Base-by-base conservation (phyloP, 1,140 invertebrate species). In the Zeugodacus cucurbitae region DNA sequence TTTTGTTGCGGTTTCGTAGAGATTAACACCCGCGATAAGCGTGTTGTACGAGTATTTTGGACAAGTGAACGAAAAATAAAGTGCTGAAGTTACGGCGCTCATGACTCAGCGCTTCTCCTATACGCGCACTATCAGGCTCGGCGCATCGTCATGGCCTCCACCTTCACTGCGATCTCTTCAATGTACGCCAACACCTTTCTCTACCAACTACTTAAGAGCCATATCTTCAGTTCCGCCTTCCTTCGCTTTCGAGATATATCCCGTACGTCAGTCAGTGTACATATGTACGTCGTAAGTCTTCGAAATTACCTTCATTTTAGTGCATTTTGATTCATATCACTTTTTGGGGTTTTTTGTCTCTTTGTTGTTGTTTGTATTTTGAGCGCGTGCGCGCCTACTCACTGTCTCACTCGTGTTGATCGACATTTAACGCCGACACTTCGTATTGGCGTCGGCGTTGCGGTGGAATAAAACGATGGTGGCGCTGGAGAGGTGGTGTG, bases 341-440 rank as follows among this genome's bases (percentile, higher is more conserved):
- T 82, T 29, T 41, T 14, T 82, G n/a, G n/a, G n/a, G 41, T 54
- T 29, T 37, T 54, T 48, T 44, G 34, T n/a, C 26, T 29, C 6
- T 54, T 48, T 44, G 34, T 48, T 82, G 7, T 82, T 82, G 41
- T 82, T 37, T n/a, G 26, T 82, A 48, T 82, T 48, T 82, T 82
- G 26, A 82, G 74, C 41, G 74, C 74, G 74, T 82, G 74, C 74
- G 74, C 74, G 74, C 74, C 74, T 82, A 82, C 74, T 82, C 74
- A 8, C 26, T 62, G 41, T 54, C 48, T 54, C 48, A 54, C 74
- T 82, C 48, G 44, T 48, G 44, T 34, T 29, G 74, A 48, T 82
- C 74, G 74, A 82, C 74, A 82, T 82, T 82, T 82, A 82, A 82
- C 74, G 74, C 74, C 74, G 44, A 29, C 74, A 82, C 32, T 26